Percentiles rank a stretch among this genome's conserved stretches.
These are phyloP conservation scores for Naso thynnoides DNA, from an alignment of 2,797 vertebrate genomes.

Conservation along the genomic window DNA sequence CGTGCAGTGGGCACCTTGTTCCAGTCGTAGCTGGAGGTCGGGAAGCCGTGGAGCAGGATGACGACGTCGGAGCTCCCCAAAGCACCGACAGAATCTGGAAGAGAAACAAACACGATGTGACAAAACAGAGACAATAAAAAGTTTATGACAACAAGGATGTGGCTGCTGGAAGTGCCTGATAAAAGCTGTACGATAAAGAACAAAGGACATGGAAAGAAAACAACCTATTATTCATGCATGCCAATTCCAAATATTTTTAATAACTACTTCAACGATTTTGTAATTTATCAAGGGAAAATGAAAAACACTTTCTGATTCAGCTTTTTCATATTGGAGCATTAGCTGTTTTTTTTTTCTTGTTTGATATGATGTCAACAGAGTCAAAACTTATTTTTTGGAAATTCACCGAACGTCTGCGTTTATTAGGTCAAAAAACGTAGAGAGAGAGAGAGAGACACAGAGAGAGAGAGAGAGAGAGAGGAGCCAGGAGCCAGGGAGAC, in stretches of 20 bases:
- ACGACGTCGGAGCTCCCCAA: conserved; percentile 91
- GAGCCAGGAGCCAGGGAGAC: too few relatives aligned
- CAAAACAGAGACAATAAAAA: background rate
- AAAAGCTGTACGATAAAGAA: background rate
- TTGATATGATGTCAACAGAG: background rate
- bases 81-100: conserved; percentile 89
- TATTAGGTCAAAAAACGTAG: too few relatives aligned
- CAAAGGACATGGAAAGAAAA: too few relatives aligned
- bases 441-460: too few relatives aligned
- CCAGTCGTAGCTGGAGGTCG: conserved; percentile 97
- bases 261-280: background rate
- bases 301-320: too few relatives aligned
- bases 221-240: too few relatives aligned
- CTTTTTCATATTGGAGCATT: background rate
- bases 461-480: too few relatives aligned
- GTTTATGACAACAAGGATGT: background rate
- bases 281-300: too few relatives aligned
- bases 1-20: conserved; percentile 87
- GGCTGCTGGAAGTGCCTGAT: background rate
- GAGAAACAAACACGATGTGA: background rate
- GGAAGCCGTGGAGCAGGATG: conserved; percentile 93
- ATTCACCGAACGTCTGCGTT: too few relatives aligned
- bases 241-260: background rate
- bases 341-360: background rate
- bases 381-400: too few relatives aligned